Conservation (phyloP, 2,888 invertebrate genomes). For the Amphipyra berbera region DNA sequence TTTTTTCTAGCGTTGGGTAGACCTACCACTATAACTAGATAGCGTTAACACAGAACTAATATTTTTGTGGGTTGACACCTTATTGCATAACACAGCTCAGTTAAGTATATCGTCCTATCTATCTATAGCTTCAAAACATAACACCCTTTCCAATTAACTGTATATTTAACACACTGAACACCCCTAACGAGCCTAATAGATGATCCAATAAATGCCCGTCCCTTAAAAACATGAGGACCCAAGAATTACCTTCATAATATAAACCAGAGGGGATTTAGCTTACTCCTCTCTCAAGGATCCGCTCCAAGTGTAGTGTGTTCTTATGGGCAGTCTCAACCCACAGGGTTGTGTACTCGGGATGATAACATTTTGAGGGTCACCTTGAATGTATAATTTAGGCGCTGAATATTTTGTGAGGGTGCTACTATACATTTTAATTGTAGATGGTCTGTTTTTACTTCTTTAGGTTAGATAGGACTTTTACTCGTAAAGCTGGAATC, state of each 20-base stretch:
- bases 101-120: no score
- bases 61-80: no score
- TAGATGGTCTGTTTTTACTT: background rate
- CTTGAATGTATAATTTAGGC: slow-evolving; percentile 39
- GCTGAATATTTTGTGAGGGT: slow-evolving; percentile 11
- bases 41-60: no score
- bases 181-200: slow-evolving; percentile 18
- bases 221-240: slow-evolving; percentile 20
- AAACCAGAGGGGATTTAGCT: slow-evolving; percentile 33
- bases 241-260: slow-evolving; percentile 28
- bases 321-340: slow-evolving; percentile 11
- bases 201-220: slow-evolving; percentile 32
- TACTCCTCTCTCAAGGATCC: slow-evolving; percentile 13
- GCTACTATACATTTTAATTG: slow-evolving; percentile 19
- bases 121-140: background rate
- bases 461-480: no score
- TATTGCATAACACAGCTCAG: no score
- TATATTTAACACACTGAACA: slow-evolving; percentile 10
- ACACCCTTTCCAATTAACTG: slow-evolving; percentile 8
- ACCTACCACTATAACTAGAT: no score
- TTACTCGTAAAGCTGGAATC: no score
- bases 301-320: slow-evolving; percentile 30
- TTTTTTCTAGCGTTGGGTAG: no score
- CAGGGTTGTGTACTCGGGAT: slow-evolving; percentile 14
- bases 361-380: slow-evolving; percentile 30